Percentiles rank a stretch among this genome's conserved stretches.
Evolutionary conservation across 2,797 vertebrate genomes (phyloP).

Genomic region (Diceros bicornis): DNA sequence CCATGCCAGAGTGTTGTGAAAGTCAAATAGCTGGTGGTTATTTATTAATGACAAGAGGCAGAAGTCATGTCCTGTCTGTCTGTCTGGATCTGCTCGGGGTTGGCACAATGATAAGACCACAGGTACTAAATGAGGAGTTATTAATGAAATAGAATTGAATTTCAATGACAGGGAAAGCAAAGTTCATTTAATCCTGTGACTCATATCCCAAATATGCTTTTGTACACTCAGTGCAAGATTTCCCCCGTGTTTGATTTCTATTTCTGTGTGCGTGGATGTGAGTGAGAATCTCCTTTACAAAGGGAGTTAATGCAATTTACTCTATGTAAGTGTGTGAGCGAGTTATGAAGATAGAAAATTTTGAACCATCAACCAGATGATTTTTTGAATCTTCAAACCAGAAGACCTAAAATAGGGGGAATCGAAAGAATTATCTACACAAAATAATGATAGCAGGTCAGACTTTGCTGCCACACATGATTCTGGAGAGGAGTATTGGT

Average conservation of each 20-base stretch:
- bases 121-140: not conserved
- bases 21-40: not conserved
- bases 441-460: not conserved
- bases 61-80: not conserved
- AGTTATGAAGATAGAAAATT: not conserved
- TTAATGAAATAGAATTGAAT: not conserved
- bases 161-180: not conserved
- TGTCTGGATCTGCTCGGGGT: too few relatives aligned
- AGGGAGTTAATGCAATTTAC: not conserved
- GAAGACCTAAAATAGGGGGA: not conserved
- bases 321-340: not conserved
- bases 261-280: fast-evolving
- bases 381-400: not conserved
- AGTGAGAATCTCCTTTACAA: not conserved
- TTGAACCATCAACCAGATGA: not conserved
- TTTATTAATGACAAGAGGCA: not conserved
- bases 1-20: too few relatives aligned
- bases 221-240: too few relatives aligned
- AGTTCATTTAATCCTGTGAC: not conserved
- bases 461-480: fast-evolving
- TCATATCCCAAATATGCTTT: not conserved
- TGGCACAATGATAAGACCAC: not conserved
- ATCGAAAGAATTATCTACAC: not conserved
- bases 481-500: not conserved
- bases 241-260: fast-evolving